Evolutionary conservation across 1,140 invertebrate genomes (phyloP), one percentile per base, ranked within the genome.

Genomic region (Ylistrum balloti): DNA sequence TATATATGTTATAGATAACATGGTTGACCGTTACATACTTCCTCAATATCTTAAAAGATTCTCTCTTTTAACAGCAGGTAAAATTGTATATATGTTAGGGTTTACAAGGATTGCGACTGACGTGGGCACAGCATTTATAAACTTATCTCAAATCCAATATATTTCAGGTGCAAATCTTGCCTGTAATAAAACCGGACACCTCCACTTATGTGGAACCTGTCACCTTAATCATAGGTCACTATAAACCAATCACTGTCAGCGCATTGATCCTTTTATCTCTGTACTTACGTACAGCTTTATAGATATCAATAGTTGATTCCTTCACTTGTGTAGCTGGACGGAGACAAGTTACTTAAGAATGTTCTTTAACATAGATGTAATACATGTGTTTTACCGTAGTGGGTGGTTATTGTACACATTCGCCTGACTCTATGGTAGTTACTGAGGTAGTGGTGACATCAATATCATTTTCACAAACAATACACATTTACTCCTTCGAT

Each of bases 1-100:
- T 74, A 74, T 74, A 74, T 28, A 74, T 74, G 56, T 74, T 74
- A 74, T 74, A 74, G 56, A 74, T 74, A 74, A 74, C 56, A 74
- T 11, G n/a, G 56, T 3, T 74, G 56, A 74, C 56, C 56, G 56
- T 74, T n/a, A 28, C 5, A 11, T n/a, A 74, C 56, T 74, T 74
- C 56, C 56, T n/a, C 56, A 74, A 28, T 74, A 28, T 74, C 11
- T 0, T 11, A 28, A 5, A 5, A 28, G n/a, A 74, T 28, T 28
- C 22, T 5, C 56, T 0, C 56, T 20, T 48, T 48, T 17, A 13
- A 48, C 20, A 22, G n/a, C n/a, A n/a, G n/a, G n/a, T n/a, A n/a
- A n/a, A n/a, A n/a, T 22, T 48, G 2, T 56, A 15, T 28, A 74
- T 74, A 48, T 74, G 22, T 28, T 74, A 74, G n/a, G 9, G 41